These are phyloP conservation scores for Heterotis niloticus DNA, from an alignment of 2,113 vertebrate species.

Conservation along the genomic window DNA sequence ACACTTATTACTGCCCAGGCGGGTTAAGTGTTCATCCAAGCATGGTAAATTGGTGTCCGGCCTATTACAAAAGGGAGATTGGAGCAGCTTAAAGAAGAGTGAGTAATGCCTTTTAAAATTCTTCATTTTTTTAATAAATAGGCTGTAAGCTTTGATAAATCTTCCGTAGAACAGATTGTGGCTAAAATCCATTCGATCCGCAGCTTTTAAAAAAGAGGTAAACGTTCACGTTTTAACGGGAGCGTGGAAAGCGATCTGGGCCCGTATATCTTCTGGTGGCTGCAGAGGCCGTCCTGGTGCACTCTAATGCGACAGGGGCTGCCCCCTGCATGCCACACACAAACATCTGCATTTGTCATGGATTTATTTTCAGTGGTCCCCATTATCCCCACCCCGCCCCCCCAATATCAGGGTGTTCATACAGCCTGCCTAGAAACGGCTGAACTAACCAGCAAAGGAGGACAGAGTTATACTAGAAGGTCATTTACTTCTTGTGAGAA, in stretches of 20 bases:
- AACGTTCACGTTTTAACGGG: not conserved
- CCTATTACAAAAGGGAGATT: constrained; percentile 28
- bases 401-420: too few species aligned
- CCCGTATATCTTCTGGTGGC: too few species aligned
- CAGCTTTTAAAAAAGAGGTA: constrained; percentile 18
- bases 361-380: too few species aligned
- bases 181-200: constrained; percentile 33
- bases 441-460: too few species aligned
- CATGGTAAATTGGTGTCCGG: constrained; percentile 29
- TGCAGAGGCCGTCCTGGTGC: too few species aligned
- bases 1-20: constrained; percentile 7
- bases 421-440: too few species aligned
- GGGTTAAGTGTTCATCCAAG: constrained; percentile 31
- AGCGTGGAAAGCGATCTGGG: not conserved
- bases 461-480: too few species aligned
- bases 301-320: too few species aligned
- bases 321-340: too few species aligned
- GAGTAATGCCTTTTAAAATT: constrained; percentile 37
- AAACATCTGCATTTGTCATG: too few species aligned
- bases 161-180: constrained; percentile 28
- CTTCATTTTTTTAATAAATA: constrained; percentile 36
- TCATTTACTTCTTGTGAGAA: too few species aligned
- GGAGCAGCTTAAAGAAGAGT: constrained; percentile 29
- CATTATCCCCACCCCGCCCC: too few species aligned
- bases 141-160: constrained; percentile 36